These are phyloP conservation scores for Lampris megalopsis DNA, from an alignment of 2,113 vertebrate species.

Conservation along the genomic window DNA sequence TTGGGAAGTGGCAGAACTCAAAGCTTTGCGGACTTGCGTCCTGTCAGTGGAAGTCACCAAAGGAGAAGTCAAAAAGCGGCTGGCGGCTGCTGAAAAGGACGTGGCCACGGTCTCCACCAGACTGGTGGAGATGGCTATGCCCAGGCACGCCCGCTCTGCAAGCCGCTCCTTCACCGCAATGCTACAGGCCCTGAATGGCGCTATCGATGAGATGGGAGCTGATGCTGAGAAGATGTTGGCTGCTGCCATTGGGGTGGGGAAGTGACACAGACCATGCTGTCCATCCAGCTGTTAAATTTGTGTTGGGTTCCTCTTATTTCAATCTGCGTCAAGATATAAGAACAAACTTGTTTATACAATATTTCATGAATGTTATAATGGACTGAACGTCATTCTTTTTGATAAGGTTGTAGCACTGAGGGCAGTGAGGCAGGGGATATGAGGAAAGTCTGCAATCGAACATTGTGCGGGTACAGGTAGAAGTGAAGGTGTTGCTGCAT, in stretches of 20 bases:
- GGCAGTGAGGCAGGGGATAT: too few species aligned
- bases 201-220: constrained; percentile 78
- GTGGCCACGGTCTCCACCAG: constrained; percentile 41
- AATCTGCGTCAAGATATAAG: not conserved
- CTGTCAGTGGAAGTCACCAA: constrained; percentile 78
- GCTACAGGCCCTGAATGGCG: constrained; percentile 72
- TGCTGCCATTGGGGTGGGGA: constrained; percentile 39
- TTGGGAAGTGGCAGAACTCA: constrained; percentile 50
- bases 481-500: too few species aligned
- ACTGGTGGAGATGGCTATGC: constrained; percentile 77
- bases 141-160: constrained; percentile 68
- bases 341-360: not conserved
- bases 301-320: not conserved
- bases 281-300: not conserved
- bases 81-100: constrained; percentile 72
- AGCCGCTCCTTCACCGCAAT: constrained; percentile 77
- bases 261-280: constrained; percentile 17
- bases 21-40: constrained; percentile 63
- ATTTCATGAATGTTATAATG: not conserved
- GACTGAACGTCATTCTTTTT: too few species aligned
- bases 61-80: constrained; percentile 69
- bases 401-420: too few species aligned
- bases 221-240: constrained; percentile 75
- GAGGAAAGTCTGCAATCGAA: too few species aligned
- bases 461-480: too few species aligned